Conservation (phyloP, 2,797 vertebrate genomes). For the Anabacerthia variegaticeps region DNA sequence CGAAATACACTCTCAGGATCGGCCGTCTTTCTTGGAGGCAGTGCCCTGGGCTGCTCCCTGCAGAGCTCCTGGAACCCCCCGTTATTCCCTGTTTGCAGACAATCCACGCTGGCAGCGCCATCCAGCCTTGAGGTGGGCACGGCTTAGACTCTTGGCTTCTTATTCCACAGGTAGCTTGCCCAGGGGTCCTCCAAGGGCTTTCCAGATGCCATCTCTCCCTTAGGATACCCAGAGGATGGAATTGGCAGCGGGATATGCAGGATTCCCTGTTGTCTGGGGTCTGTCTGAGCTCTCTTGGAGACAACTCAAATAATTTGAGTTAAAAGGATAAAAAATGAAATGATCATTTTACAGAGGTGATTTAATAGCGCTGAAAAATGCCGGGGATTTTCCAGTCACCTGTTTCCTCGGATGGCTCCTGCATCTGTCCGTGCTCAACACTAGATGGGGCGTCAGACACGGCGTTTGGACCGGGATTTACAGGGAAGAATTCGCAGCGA, state of each 20-base stretch:
- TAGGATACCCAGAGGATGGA: neutral
- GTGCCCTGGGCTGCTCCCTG: neutral
- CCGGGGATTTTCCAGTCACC: neutral
- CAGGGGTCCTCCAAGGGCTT: neutral
- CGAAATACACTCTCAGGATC: neutral
- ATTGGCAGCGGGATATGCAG: neutral
- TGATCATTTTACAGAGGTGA: neutral
- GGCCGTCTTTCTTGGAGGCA: neutral
- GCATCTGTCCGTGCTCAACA: neutral
- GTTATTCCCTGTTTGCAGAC: neutral
- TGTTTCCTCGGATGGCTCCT: neutral
- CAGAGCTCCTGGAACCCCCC: rapidly evolving
- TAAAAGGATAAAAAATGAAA: no score
- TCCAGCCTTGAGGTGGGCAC: neutral
- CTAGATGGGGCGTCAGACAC: slow-evolving; percentile 42
- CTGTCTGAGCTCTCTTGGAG: neutral
- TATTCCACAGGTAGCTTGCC: neutral
- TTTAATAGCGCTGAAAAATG: neutral
- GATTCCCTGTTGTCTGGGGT: neutral
- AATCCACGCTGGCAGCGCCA: neutral
- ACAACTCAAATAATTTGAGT: neutral
- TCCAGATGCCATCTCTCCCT: rapidly evolving
- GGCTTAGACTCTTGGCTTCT: neutral
- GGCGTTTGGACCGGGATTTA: neutral
- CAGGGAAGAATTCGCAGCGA: neutral